phyloP scores from a whole-genome alignment of 2,113 vertebrate species.

The Hemichromis elongatus region DNA sequence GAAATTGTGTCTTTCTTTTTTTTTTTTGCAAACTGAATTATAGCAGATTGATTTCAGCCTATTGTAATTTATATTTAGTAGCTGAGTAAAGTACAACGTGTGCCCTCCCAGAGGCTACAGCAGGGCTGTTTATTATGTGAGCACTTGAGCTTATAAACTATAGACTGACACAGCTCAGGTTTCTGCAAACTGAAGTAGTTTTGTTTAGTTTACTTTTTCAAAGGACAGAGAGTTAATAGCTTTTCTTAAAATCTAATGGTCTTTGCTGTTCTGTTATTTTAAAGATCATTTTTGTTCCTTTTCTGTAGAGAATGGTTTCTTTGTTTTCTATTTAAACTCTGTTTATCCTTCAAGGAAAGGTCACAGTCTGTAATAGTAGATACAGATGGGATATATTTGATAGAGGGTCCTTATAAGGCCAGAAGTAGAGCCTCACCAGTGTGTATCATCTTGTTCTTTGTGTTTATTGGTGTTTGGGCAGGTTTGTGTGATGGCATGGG shows the following conservation, averaged over 20 bases:
- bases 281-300: background rate
- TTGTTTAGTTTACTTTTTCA: background rate
- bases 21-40: background rate
- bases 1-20: background rate
- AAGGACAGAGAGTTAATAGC: background rate
- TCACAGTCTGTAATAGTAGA: background rate
- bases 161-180: background rate
- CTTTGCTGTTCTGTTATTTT: background rate
- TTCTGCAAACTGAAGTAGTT: background rate
- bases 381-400: background rate
- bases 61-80: background rate
- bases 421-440: background rate
- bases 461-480: slow-evolving; percentile 10
- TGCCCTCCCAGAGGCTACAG: background rate
- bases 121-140: background rate
- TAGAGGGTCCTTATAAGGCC: slow-evolving; percentile 18
- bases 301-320: background rate
- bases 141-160: background rate
- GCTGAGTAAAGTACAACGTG: background rate
- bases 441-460: background rate
- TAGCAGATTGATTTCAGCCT: background rate
- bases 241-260: background rate
- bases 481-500: background rate
- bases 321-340: background rate
- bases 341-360: background rate